Evolutionary conservation across 2,888 invertebrate genomes (phyloP).

Genomic region (Ariolimax columbianus): DNA sequence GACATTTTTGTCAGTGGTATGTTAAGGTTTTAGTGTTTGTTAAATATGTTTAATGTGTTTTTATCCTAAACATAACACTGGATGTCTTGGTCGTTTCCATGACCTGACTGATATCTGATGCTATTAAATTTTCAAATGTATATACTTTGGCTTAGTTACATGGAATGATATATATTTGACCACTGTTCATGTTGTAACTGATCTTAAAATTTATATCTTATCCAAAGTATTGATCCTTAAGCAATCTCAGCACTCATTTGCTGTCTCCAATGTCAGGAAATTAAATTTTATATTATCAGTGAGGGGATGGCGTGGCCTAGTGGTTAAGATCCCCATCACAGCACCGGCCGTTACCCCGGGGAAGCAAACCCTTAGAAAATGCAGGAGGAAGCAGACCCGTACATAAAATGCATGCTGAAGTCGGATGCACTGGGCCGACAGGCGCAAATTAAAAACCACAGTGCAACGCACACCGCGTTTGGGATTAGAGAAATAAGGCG

Average conservation of each 20-base stretch:
- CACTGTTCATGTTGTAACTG: background rate
- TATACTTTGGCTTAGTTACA: background rate
- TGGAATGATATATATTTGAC: background rate
- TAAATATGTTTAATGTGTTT: background rate
- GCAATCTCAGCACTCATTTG: background rate
- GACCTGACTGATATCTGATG: slow-evolving; percentile 35
- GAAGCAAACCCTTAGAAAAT: too few species aligned
- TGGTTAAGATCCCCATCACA: too few species aligned
- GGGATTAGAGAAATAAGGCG: too few species aligned
- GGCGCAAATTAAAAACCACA: too few species aligned
- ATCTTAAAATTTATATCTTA: background rate
- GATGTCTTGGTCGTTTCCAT: slow-evolving; percentile 22
- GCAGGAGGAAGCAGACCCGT: too few species aligned
- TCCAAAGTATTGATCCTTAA: too few species aligned
- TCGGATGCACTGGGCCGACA: too few species aligned
- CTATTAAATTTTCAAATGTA: background rate
- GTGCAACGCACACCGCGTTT: too few species aligned
- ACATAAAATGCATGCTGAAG: too few species aligned
- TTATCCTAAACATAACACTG: background rate
- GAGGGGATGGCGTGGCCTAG: background rate
- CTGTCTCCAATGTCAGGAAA: background rate
- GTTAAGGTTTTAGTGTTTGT: background rate
- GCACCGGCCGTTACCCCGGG: too few species aligned
- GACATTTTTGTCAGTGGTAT: background rate
- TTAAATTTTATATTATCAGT: background rate